These are phyloP conservation scores for Synanthedon andrenaeformis DNA, from an alignment of 2,888 invertebrate genomes.

Conservation along the genomic window DNA sequence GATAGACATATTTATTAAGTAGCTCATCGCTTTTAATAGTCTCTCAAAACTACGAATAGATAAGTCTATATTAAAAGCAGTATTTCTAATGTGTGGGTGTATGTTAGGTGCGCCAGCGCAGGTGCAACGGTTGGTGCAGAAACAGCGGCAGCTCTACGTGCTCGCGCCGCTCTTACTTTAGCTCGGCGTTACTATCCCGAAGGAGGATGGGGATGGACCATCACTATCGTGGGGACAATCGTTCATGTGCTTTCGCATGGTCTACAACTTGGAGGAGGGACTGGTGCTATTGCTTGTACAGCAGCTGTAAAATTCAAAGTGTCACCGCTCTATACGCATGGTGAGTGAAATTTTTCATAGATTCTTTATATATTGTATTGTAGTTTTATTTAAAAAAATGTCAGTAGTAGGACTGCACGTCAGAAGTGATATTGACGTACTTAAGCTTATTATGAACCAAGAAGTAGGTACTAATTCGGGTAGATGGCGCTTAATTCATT, in stretches of 20 bases:
- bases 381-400: too few relatives aligned
- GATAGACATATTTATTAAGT: neutral
- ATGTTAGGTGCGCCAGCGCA: conserved; percentile 61
- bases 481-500: too few relatives aligned
- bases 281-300: conserved; percentile 74
- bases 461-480: too few relatives aligned
- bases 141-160: conserved; percentile 61
- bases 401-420: too few relatives aligned
- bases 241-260: conserved; percentile 82
- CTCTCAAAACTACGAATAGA: neutral
- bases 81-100: neutral
- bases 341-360: conserved; percentile 39
- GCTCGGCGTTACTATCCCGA: conserved; percentile 86
- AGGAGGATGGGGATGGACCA: conserved; percentile 89
- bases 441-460: too few relatives aligned
- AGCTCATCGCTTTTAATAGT: neutral
- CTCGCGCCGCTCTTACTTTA: conserved; percentile 74
- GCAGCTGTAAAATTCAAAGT: conserved; percentile 74
- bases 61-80: neutral
- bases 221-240: conserved; percentile 78
- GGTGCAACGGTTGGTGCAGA: conserved; percentile 58
- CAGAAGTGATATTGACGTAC: too few relatives aligned
- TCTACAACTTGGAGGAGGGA: conserved; percentile 77
- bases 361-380: conserved; percentile 5
- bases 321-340: conserved; percentile 73